Conservation (phyloP, 2,888 invertebrate genomes). For the Hoplodrina blanda region DNA sequence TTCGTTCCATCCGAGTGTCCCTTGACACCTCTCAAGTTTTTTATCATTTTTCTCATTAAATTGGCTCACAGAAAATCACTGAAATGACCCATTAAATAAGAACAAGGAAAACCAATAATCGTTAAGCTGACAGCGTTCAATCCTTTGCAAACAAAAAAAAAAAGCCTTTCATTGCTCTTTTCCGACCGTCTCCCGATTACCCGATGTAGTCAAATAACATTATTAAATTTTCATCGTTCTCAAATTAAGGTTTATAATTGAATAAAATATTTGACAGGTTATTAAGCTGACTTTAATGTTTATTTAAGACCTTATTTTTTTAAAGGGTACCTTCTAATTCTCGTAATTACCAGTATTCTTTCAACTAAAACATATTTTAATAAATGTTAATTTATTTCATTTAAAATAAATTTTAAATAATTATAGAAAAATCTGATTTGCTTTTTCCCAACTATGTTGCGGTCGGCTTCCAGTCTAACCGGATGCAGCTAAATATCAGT, state of each 20-base stretch:
- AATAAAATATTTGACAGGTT: background rate
- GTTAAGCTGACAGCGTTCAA: slow-evolving; percentile 30
- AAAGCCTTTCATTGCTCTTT: slow-evolving; percentile 7
- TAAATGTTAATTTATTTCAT: no score
- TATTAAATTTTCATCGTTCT: background rate
- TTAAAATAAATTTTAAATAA: no score
- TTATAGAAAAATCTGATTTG: no score
- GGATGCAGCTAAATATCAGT: no score
- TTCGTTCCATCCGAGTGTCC: no score
- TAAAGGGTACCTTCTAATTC: background rate
- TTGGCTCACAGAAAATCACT: background rate
- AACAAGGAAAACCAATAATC: slow-evolving; percentile 9
- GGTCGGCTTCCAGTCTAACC: no score
- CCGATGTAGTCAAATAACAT: slow-evolving; percentile 10
- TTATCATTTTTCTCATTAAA: background rate
- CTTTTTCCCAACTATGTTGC: no score
- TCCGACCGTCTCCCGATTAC: background rate
- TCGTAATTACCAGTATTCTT: no score
- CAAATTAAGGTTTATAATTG: background rate
- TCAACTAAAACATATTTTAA: no score
- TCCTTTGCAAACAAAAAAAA: slow-evolving; percentile 30
- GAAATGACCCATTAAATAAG: slow-evolving; percentile 13
- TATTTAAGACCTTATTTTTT: background rate
- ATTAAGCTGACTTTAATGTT: slow-evolving; percentile 18
- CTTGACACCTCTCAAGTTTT: no score